Percentiles rank a stretch among this genome's conserved stretches.
Evolutionary conservation across 2,113 vertebrate species (phyloP).

Genomic region (Poeciliopsis occidentalis): DNA sequence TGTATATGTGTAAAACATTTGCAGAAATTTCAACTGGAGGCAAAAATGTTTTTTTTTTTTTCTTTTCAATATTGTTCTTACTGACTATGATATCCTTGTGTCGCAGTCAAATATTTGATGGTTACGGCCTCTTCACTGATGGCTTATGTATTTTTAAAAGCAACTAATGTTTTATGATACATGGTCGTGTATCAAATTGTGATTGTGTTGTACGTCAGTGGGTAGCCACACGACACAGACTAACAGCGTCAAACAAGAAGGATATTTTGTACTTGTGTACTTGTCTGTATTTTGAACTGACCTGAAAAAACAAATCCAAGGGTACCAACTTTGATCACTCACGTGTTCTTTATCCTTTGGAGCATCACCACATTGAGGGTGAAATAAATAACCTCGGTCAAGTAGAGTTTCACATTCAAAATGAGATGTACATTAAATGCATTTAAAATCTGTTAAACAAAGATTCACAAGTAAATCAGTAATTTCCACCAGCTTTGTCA

Average conservation of each 20-base stretch:
- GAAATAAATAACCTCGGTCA: slow-evolving; percentile 32
- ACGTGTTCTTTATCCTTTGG: slow-evolving; percentile 52
- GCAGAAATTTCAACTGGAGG: slow-evolving; percentile 50
- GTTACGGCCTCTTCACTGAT: slow-evolving; percentile 55
- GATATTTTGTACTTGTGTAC: slow-evolving; percentile 75
- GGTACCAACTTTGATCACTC: slow-evolving; percentile 44
- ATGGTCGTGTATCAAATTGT: slow-evolving; percentile 85
- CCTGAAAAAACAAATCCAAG: slow-evolving; percentile 41
- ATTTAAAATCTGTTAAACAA: slow-evolving; percentile 33
- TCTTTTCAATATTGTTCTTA: slow-evolving; percentile 67
- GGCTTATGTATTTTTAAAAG: slow-evolving; percentile 87
- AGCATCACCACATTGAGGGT: slow-evolving; percentile 15
- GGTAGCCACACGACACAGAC: slow-evolving; percentile 76
- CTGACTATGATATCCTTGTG: slow-evolving; percentile 69
- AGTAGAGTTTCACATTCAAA: slow-evolving; percentile 21
- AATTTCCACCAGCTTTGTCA: slow-evolving; percentile 41
- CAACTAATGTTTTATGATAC: slow-evolving; percentile 76
- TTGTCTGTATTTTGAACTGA: slow-evolving; percentile 70
- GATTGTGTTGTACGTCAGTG: slow-evolving; percentile 85
- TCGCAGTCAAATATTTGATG: slow-evolving; percentile 70
- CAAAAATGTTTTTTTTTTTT: slow-evolving; percentile 31
- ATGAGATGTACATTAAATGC: slow-evolving; percentile 28
- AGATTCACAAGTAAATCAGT: slow-evolving; percentile 23
- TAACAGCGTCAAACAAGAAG: slow-evolving; percentile 78
- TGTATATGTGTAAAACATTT: slow-evolving; percentile 64